Evolutionary conservation across 2,888 invertebrate species (phyloP), one percentile per base, ranked within the genome.

Genomic region (Tribolium freemani): DNA sequence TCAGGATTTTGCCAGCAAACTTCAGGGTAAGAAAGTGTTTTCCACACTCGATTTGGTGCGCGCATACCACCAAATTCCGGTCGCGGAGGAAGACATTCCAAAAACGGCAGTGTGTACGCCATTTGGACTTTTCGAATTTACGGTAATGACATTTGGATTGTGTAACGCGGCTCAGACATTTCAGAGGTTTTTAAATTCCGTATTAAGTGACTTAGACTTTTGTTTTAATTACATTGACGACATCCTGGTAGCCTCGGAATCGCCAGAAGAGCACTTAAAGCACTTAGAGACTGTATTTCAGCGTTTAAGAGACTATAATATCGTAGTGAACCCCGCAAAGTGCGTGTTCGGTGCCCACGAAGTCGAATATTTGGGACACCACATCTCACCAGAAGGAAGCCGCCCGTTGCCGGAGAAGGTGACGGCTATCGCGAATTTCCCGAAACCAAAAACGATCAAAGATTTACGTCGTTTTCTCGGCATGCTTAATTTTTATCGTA

Each of bases 141-240:
- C 78, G 0, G 66, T 60, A 1, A 82, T 84, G 82, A 75, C 76
- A 0, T 86, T 86, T 21, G 86, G 86, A 0, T 76, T 87, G 0
- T 54, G 84, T 0, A 86, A 87, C 68, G 84, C 87, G 0, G 83
- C 82, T 1, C 84, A 87, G 72, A 84, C 85, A 0, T 83, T 87
- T 74, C 83, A 86, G 64, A 78, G 84, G 3, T 85, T 85, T 44
- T 82, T 87, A 8, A 82, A 86, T 51, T 78, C 79, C 9, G 77
- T 79, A 1, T 26, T 79, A 0, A 71, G 78, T 2, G 82, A 80
- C 3, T 56, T 83, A 0, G 83, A 83, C 16, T 83, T 86, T 68
- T 72, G 72, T 45, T 78, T 80, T 63, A 56, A 75, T 0, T 86
- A 85, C 60, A 60, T 86, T 0, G 84, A 86, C 38, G 84, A 85